Evolutionary conservation across 2,113 vertebrate genomes (phyloP).

Genomic region (Psophia crepitans): DNA sequence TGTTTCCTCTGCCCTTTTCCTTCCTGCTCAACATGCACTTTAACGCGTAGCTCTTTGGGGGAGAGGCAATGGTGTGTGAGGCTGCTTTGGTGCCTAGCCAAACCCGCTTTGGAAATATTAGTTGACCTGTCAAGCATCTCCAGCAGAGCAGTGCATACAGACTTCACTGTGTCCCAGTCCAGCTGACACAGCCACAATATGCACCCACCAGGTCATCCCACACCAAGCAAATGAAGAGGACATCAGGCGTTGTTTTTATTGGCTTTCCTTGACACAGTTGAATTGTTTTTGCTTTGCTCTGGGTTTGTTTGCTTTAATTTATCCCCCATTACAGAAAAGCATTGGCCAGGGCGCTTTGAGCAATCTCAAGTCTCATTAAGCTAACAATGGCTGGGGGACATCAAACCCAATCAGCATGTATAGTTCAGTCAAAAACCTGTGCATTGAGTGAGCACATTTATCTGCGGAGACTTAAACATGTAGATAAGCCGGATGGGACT

Average conservation of each 20-base stretch:
- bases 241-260: not conserved
- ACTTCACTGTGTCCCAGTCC: fast-evolving
- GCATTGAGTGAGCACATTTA: too few species aligned
- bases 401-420: not conserved
- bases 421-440: not conserved
- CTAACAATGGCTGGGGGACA: not conserved
- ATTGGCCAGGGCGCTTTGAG: not conserved
- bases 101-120: not conserved
- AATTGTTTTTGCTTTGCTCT: not conserved
- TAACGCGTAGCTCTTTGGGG: not conserved
- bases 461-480: too few species aligned
- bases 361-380: not conserved
- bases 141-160: not conserved
- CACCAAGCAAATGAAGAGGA: not conserved
- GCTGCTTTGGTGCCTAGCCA: not conserved
- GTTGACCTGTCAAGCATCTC: not conserved
- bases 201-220: not conserved
- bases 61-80: not conserved
- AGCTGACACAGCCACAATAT: not conserved
- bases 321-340: slow-evolving; percentile 13
- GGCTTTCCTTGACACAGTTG: not conserved
- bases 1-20: not conserved
- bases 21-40: fast-evolving
- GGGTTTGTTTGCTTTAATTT: slow-evolving; percentile 49
- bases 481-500: not conserved